Evolutionary conservation across 2,888 invertebrate genomes (phyloP), one percentile per base, ranked within the genome.

Genomic region (Zygothrica quintamaculata): DNA sequence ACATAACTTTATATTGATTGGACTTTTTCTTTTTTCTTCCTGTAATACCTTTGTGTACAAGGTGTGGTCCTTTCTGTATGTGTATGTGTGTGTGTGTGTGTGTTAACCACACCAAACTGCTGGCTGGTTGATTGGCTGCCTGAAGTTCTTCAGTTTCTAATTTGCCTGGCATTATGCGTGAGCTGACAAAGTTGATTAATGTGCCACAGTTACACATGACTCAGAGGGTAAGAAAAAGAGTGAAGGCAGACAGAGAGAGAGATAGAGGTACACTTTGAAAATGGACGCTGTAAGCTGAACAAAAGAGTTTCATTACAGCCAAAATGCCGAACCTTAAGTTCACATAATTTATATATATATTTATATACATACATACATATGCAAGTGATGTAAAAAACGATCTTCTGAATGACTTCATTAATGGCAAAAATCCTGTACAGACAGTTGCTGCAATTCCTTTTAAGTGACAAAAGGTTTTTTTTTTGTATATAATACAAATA

Each of bases 41-140:
- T 64, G 60, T 47, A 59, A 40, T 34, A 13, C 48, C n/a, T 11
- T 39, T 39, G 43, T 16, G 25, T 58, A 48, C 22, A 57, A 77
- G 80, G 80, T 81, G 80, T 77, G 80, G 84, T 80, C 84, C 81
- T n/a, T n/a, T n/a, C n/a, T n/a, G n/a, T n/a, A n/a, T n/a, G n/a
- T n/a, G n/a, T n/a, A n/a, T n/a, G n/a, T n/a, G n/a, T n/a, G n/a
- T n/a, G n/a, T n/a, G n/a, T n/a, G n/a, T n/a, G n/a, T n/a, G n/a
- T n/a, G n/a, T n/a, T n/a, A n/a, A 29, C 26, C 36, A 46, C 13
- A 15, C 48, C 55, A 59, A 64, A 59, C 59, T 56, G 64, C 62
- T 67, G 64, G 44, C 69, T 52, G 46, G 22, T 50, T 65, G 57
- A 62, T 68, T 71, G 67, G 67, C 26, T 64, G 39, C n/a, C n/a